These are phyloP conservation scores for Cyprinodon diabolis DNA, from an alignment of 2,797 vertebrate species.

Conservation along the genomic window DNA sequence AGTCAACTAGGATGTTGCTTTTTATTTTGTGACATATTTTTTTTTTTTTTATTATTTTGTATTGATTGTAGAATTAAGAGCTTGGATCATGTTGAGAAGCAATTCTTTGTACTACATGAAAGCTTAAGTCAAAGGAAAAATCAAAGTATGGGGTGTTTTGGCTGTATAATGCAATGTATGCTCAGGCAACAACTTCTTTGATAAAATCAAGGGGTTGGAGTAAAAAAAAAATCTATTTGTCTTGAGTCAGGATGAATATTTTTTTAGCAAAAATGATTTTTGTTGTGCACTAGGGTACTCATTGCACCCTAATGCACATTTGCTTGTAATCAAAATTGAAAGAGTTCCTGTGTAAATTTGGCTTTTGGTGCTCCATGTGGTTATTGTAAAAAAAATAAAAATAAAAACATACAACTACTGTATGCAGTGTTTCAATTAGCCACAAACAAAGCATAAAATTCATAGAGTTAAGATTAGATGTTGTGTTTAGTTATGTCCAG, in stretches of 20 bases:
- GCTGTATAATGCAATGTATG: background rate
- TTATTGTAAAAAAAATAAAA: background rate
- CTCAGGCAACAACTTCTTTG: background rate
- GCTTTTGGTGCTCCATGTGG: background rate
- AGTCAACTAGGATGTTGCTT: background rate
- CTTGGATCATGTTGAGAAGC: background rate
- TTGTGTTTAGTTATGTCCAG: slow-evolving; percentile 27
- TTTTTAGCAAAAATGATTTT: background rate
- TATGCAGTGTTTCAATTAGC: background rate
- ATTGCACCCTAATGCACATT: background rate
- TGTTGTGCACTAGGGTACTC: background rate
- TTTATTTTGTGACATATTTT: background rate
- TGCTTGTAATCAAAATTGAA: background rate
- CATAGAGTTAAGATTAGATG: slow-evolving; percentile 1
- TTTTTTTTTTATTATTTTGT: background rate
- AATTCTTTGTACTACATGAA: background rate
- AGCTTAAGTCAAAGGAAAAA: background rate
- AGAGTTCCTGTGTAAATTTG: background rate
- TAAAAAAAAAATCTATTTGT: background rate
- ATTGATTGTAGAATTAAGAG: background rate
- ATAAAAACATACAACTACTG: background rate
- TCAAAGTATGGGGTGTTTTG: too few relatives aligned
- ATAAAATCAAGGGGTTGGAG: background rate
- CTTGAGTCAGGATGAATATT: background rate
- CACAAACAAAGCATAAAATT: too few relatives aligned